Evolutionary conservation across 2,113 vertebrate species (phyloP).

Genomic region (Toxotes chatareus): DNA sequence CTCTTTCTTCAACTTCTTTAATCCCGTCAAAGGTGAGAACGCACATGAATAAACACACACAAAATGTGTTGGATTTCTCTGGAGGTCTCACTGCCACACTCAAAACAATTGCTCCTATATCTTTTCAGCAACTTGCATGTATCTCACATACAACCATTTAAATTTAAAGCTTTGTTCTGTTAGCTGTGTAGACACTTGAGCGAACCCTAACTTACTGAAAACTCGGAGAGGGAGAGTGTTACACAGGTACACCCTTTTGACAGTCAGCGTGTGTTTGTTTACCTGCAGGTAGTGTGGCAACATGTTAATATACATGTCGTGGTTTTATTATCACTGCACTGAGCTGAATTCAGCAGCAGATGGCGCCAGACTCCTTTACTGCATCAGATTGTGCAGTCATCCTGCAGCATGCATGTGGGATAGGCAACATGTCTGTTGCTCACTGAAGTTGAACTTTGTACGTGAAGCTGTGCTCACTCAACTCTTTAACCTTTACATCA

Average conservation of each 20-base stretch:
- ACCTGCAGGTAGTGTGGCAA: neutral
- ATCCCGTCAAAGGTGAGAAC: conserved; percentile 90
- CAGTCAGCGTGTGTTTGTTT: neutral
- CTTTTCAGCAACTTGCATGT: neutral
- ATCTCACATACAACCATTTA: neutral
- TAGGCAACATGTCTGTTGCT: neutral
- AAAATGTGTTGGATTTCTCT: neutral
- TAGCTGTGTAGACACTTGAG: neutral
- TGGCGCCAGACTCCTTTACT: conserved; percentile 58
- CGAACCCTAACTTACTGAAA: neutral
- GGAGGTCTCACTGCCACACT: neutral
- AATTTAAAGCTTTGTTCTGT: neutral
- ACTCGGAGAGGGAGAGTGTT: neutral
- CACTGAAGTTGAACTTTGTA: conserved; percentile 11
- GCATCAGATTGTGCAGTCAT: neutral
- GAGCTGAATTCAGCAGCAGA: conserved; percentile 63
- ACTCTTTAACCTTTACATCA: neutral
- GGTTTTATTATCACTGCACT: neutral
- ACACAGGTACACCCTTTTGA: neutral
- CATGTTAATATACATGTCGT: neutral
- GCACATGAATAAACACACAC: neutral
- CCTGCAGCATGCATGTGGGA: neutral
- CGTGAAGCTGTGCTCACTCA: neutral
- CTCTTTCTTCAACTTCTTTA: conserved; percentile 99
- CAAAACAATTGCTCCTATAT: neutral